Base-by-base conservation (phyloP, 2,113 vertebrate species). In the Podarcis muralis region DNA sequence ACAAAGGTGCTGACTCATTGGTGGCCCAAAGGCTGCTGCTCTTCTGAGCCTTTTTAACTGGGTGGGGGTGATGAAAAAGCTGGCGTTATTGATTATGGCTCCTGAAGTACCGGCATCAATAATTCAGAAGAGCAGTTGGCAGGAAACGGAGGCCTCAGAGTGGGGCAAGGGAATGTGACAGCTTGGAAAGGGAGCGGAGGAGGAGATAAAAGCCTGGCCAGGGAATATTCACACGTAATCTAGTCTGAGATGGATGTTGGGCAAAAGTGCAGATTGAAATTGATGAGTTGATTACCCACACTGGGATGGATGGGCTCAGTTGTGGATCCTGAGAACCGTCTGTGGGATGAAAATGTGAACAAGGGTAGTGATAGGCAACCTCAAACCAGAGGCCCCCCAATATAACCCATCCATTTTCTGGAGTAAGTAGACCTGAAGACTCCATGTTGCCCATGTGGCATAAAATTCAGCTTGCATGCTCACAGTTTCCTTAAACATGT, bases 81-180 rank as follows among this genome's bases (percentile, higher is more conserved):
- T 92, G 94, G 32, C 0, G 0, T 69, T 89, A 93, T 95, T 0
- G 92, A 91, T 95, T 93, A 91, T 93, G 92, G 86, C 93, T 92
- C 71, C 79, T 92, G 93, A 88, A 95, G 93, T 91, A 57, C 94
- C 85, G 77, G 48, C 89, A 95, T 96, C 90, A 96, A 96, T 96
- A 96, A 96, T 96, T 94, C 88, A 95, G 79, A 0, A 0, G 89
- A 92, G 93, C 87, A 91, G 92, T 93, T 0, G 32, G 89, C 91
- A 96, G 95, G 87, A 96, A 95, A 93, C 90, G 93, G 95, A 82
- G 87, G 16, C 65, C 25, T 57, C 25, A 37, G 78, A 92, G 84
- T 35, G 87, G 32, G 92, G 92, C 32, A 35, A 32, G 71, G 3
- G 78, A 88, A 87, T 91, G 65, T 90, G 81, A 88, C 79, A 69